A percentile compares a stretch with the other conserved stretches of the same genome.
These are phyloP conservation scores for Mimas tiliae DNA, from an alignment of 2,888 invertebrate genomes.

Conservation along the genomic window DNA sequence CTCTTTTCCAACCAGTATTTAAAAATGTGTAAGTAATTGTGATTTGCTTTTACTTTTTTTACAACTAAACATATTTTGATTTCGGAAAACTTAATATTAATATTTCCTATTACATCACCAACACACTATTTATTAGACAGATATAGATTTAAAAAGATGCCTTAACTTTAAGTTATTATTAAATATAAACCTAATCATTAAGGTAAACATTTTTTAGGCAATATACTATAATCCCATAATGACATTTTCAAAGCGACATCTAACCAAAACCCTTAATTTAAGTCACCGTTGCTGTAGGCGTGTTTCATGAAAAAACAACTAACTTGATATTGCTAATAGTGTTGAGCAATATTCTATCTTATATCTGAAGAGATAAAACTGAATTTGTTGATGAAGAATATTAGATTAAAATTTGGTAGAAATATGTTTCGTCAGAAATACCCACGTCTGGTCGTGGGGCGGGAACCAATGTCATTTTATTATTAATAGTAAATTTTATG, in stretches of 20 bases:
- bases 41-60: no score
- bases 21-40: no score
- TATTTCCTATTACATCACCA: no score
- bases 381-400: background rate
- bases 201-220: conserved; percentile 42
- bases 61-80: no score
- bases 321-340: background rate
- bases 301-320: conserved; percentile 45
- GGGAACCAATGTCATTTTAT: conserved; percentile 55
- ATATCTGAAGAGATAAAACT: background rate
- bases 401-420: conserved; percentile 39
- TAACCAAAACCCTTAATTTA: conserved; percentile 66
- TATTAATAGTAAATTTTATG: conserved; percentile 43
- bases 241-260: conserved; percentile 66
- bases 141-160: no score
- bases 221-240: conserved; percentile 52
- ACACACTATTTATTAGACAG: no score
- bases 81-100: no score
- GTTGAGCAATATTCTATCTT: background rate
- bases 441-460: conserved; percentile 61
- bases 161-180: background rate
- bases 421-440: conserved; percentile 57
- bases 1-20: no score
- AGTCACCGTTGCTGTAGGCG: conserved; percentile 55
- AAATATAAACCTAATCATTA: conserved; percentile 22